Evolutionary conservation across 2,113 vertebrate species (phyloP).

Genomic region (Danio rerio): DNA sequence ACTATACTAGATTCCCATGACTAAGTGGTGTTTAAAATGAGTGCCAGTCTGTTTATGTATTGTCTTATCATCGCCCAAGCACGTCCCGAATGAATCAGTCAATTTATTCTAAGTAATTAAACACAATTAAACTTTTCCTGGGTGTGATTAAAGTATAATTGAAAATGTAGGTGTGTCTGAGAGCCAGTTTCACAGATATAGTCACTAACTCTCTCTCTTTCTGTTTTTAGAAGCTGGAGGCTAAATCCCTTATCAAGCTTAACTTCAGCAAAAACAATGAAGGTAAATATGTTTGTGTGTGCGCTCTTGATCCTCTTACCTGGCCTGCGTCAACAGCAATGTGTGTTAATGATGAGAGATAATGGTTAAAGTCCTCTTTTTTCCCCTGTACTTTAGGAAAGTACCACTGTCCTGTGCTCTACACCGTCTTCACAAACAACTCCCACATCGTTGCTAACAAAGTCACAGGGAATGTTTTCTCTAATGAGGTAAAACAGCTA

Average conservation of each 20-base stretch:
- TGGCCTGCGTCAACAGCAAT: neutral
- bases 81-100: neutral
- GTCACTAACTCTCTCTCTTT: constrained; percentile 29
- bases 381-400: constrained; percentile 79
- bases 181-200: neutral
- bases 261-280: constrained; percentile 93
- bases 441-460: constrained; percentile 92
- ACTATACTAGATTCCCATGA: neutral
- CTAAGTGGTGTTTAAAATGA: neutral
- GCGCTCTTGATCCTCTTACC: constrained; percentile 18
- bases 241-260: constrained; percentile 91
- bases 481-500: constrained; percentile 82
- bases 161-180: neutral
- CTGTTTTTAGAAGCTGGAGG: constrained; percentile 87
- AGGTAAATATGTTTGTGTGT: constrained; percentile 75
- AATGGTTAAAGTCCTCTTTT: neutral
- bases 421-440: constrained; percentile 95
- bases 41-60: neutral
- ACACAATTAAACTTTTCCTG: neutral
- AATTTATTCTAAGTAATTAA: neutral
- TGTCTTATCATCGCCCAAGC: neutral
- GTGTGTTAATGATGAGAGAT: neutral
- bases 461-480: constrained; percentile 93
- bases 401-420: constrained; percentile 95
- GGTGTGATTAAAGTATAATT: neutral